Evolutionary conservation across 2,113 vertebrate genomes (phyloP).

Genomic region (Odocoileus hemionus): DNA sequence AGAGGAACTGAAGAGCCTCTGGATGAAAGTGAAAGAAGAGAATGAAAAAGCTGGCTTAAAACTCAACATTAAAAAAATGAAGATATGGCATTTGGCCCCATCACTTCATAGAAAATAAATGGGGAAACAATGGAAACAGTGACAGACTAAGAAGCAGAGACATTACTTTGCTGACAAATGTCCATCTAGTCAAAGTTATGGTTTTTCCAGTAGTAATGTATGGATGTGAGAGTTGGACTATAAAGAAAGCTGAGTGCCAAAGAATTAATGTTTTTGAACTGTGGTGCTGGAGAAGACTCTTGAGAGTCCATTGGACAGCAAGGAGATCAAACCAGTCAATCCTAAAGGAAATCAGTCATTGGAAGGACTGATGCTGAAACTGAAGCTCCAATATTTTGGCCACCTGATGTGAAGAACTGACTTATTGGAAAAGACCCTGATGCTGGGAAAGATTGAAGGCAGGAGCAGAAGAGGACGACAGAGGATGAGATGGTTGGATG

Average conservation of each 20-base stretch:
- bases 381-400: background rate
- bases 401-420: background rate
- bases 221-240: background rate
- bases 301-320: background rate
- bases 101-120: background rate
- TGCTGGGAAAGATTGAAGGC: background rate
- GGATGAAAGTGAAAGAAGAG: background rate
- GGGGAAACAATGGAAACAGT: background rate
- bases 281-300: background rate
- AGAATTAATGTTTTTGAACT: background rate
- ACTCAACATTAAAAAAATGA: background rate
- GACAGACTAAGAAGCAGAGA: background rate
- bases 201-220: background rate
- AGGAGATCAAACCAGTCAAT: background rate
- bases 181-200: background rate
- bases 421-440: background rate
- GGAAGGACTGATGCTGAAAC: background rate
- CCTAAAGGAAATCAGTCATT: background rate
- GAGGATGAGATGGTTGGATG: background rate
- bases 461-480: background rate
- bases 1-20: background rate
- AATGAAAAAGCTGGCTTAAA: background rate
- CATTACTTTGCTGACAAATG: background rate
- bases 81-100: background rate
- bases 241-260: background rate